phyloP scores from a whole-genome alignment of 2,888 invertebrate genomes.

The Eledone cirrhosa region DNA sequence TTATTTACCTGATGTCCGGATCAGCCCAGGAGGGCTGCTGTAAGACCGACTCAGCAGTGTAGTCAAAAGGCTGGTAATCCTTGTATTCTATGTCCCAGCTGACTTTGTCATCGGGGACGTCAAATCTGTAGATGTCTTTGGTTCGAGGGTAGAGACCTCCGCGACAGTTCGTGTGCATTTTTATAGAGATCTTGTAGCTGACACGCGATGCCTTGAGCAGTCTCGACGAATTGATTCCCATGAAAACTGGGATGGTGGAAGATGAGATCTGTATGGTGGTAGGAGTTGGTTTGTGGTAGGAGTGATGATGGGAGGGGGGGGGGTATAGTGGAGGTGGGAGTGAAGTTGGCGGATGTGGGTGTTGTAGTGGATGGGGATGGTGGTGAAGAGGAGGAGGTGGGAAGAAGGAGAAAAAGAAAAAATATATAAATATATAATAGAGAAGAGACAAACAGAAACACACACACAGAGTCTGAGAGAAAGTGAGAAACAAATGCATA shows the following conservation, averaged over 20 bases:
- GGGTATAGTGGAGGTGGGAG: too few species aligned
- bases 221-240: background rate
- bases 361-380: background rate
- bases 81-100: background rate
- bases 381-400: background rate
- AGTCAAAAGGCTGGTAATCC: background rate
- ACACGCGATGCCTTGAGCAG: background rate
- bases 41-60: background rate
- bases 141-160: conserved; percentile 8
- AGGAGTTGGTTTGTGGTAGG: background rate
- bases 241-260: background rate
- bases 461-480: background rate
- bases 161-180: background rate
- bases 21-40: background rate
- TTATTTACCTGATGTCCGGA: conserved; percentile 1
- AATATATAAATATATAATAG: background rate
- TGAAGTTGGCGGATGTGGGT: too few species aligned
- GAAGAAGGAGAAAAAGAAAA: background rate
- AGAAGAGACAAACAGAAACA: background rate
- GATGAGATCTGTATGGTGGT: background rate
- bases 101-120: background rate
- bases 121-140: background rate
- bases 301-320: background rate
- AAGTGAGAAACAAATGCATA: background rate
- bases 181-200: background rate